Conservation (phyloP, 2,888 invertebrate genomes). For the Agrotis ipsilon region DNA sequence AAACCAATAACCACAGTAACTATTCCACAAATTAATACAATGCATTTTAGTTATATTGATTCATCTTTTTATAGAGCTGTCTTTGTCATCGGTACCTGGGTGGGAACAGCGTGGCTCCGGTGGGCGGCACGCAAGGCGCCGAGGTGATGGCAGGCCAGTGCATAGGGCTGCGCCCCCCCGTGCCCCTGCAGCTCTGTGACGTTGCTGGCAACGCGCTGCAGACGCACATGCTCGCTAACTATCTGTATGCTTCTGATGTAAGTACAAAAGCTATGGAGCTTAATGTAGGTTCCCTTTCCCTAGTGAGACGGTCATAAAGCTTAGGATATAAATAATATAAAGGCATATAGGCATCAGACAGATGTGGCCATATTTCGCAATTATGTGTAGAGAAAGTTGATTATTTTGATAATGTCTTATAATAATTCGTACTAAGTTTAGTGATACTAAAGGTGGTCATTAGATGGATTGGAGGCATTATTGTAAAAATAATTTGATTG, state of each 20-base stretch:
- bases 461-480: background rate
- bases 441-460: no score
- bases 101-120: slow-evolving; percentile 65
- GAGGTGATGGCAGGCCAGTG: slow-evolving; percentile 88
- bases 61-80: slow-evolving; percentile 77
- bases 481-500: slow-evolving; percentile 6
- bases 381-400: no score
- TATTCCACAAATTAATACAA: background rate
- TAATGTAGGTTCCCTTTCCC: background rate
- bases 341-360: background rate
- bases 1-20: no score
- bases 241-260: slow-evolving; percentile 93
- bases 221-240: slow-evolving; percentile 95
- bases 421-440: background rate
- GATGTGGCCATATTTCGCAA: no score
- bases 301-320: background rate
- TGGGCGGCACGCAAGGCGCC: slow-evolving; percentile 84
- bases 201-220: slow-evolving; percentile 95
- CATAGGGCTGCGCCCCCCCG: slow-evolving; percentile 83
- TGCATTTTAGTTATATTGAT: background rate
- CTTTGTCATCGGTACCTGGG: slow-evolving; percentile 86
- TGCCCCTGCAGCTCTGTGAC: slow-evolving; percentile 95
- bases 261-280: slow-evolving; percentile 66
- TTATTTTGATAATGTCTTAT: no score
- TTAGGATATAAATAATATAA: no score